These are phyloP conservation scores for Spisula solida DNA, from an alignment of 2,888 invertebrate species.

Conservation along the genomic window DNA sequence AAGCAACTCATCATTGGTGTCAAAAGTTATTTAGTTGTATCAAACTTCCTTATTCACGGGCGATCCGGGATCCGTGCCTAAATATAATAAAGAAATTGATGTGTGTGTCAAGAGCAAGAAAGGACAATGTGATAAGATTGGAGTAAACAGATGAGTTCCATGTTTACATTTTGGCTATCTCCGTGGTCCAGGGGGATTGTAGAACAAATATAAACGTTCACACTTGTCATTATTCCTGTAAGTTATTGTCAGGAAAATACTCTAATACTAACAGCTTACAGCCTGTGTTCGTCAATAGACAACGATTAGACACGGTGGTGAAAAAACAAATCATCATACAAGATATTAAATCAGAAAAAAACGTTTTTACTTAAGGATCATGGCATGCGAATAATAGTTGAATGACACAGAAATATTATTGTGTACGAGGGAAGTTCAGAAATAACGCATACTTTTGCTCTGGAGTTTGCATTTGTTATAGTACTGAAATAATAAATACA, in stretches of 20 bases:
- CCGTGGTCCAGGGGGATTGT: background rate
- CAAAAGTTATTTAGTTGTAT: too few relatives aligned
- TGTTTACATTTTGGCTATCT: background rate
- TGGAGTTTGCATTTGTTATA: too few relatives aligned
- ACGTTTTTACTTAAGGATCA: background rate
- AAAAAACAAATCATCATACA: background rate
- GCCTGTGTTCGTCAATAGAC: background rate
- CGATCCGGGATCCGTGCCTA: too few relatives aligned
- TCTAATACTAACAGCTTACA: background rate
- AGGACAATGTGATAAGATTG: background rate
- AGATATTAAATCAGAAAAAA: background rate
- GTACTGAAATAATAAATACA: too few relatives aligned
- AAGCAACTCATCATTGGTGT: too few relatives aligned
- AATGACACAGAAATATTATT: background rate
- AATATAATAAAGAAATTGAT: background rate
- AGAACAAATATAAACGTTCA: background rate
- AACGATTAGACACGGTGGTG: background rate
- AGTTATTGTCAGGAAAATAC: background rate
- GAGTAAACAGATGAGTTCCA: background rate
- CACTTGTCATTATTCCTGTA: background rate
- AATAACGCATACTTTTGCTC: too few relatives aligned
- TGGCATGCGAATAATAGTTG: background rate
- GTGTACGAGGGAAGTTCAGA: too few relatives aligned
- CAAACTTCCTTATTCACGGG: too few relatives aligned
- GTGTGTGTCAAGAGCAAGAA: background rate